Evolutionary conservation across 1,140 invertebrate genomes (phyloP).

Genomic region (Dendrolimus punctatus): DNA sequence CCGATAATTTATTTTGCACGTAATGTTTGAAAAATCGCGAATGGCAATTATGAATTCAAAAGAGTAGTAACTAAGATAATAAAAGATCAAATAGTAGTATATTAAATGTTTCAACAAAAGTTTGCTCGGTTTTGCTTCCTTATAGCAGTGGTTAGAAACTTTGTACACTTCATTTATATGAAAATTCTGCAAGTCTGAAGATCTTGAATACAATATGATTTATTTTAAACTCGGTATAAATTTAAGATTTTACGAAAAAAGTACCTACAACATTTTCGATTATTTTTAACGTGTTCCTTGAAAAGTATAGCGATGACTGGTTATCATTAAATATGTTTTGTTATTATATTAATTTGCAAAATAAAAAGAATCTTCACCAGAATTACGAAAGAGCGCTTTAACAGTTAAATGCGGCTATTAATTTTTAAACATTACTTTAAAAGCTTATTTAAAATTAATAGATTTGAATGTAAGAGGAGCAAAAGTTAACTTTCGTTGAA

Average conservation of each 20-base stretch:
- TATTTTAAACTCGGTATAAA: constrained; percentile 5
- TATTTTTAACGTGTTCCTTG: too few relatives aligned
- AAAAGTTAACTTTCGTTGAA: constrained; percentile 48
- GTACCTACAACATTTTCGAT: too few relatives aligned
- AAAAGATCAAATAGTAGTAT: constrained; percentile 17
- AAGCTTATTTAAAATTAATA: constrained; percentile 19
- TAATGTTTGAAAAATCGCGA: neutral
- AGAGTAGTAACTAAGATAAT: constrained; percentile 9
- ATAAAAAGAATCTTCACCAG: too few relatives aligned
- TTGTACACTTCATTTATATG: constrained; percentile 36
- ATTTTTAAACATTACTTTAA: neutral
- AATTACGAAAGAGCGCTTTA: neutral
- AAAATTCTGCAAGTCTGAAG: constrained; percentile 21
- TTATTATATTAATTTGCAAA: too few relatives aligned
- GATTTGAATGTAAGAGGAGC: constrained; percentile 36
- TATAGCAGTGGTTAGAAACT: constrained; percentile 19
- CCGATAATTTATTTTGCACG: too few relatives aligned
- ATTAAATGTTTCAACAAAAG: constrained; percentile 25
- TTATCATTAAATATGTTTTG: too few relatives aligned
- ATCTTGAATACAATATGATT: constrained; percentile 8
- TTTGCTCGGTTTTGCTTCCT: constrained; percentile 20
- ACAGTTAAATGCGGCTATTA: neutral
- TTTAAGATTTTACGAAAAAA: too few relatives aligned
- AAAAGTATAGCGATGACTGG: too few relatives aligned
- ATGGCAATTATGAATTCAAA: constrained; percentile 2